These are phyloP conservation scores for Cheirogaleus major DNA, from an alignment of 2,797 vertebrate genomes.

Conservation along the genomic window DNA sequence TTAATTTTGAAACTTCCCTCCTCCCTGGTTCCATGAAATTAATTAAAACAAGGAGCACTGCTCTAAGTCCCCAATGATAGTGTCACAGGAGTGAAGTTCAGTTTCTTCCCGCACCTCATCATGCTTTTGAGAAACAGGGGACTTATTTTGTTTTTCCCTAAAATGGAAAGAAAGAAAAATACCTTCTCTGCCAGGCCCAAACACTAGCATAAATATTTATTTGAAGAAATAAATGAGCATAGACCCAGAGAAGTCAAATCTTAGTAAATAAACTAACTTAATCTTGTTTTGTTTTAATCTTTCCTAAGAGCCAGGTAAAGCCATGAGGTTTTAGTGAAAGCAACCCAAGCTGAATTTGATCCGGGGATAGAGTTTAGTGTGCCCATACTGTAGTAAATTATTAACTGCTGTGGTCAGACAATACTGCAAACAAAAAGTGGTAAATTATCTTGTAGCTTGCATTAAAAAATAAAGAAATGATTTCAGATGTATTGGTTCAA, in stretches of 20 bases:
- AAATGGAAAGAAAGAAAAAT: conserved; percentile 54
- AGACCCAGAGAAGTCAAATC: conserved; percentile 66
- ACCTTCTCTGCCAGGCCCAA: conserved; percentile 65
- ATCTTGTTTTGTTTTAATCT: conserved; percentile 72
- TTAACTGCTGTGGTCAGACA: conserved; percentile 70
- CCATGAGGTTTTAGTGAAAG: conserved; percentile 53
- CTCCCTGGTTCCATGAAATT: neutral
- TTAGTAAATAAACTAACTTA: conserved; percentile 62
- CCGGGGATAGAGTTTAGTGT: conserved; percentile 51
- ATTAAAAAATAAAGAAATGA: conserved; percentile 62
- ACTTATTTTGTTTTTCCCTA: neutral
- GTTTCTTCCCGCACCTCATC: neutral
- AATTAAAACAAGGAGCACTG: neutral
- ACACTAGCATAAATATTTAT: conserved; percentile 76
- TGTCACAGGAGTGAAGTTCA: neutral
- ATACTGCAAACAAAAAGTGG: neutral
- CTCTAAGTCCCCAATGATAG: neutral
- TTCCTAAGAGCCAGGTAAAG: conserved; percentile 65
- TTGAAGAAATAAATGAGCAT: conserved; percentile 63
- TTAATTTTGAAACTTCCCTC: neutral
- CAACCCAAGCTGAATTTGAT: conserved; percentile 58
- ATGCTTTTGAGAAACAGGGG: neutral
- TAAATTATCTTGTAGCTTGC: conserved; percentile 65
- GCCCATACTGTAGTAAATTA: conserved; percentile 52
- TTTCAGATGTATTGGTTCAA: conserved; percentile 76